Base-by-base conservation (phyloP, 2,797 vertebrate species). In the Takifugu ocellatus region DNA sequence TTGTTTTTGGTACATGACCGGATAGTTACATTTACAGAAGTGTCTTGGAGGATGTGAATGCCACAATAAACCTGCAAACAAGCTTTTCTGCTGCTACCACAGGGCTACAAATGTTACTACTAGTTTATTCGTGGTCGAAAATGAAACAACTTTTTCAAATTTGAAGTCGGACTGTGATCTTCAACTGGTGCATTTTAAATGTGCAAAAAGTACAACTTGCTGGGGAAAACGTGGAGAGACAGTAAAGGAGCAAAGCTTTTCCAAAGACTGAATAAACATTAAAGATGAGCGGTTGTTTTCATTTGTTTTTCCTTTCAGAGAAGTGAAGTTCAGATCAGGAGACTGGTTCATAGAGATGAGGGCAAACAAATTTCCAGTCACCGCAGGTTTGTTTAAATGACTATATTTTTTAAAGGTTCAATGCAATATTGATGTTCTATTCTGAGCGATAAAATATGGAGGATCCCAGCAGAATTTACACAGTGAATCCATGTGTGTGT, bases 261-360 rank as follows among this genome's bases (percentile, higher is more conserved):
- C 16, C 16, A 5, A 11, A 44, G 16, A 1, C 6, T 16, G 27
- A 33, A 10, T n/a, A 25, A 33, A 36, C 12, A 25, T 25, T 11
- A 48, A 21, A 25, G 1, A 21, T 48, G 21, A 6, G 3, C 47
- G 1, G 46, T 5, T 11, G 3, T 25, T 1, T 5, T 24, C 52
- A 25, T 47, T 21, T 26, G 51, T n/a, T 58, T 3, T 15, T 50
- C 52, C 70, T 84, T 79, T 21, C 88, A 98, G 96, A 81, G 92
- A 94, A 2, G 67, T 96, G 66, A 98, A 95, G 86, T 79, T 94
- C 78, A 92, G 92, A 70, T 92, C 94, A 49, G 96, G 95, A 49
- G 94, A 98, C 12, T 98, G 96, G 96, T 98, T 98, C 83, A 83
- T 94, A 47, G 93, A 95, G 63, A 92, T 95, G 70, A 91, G 90